Conservation (phyloP, 2,113 vertebrate genomes). For the Leucosticte australis region DNA sequence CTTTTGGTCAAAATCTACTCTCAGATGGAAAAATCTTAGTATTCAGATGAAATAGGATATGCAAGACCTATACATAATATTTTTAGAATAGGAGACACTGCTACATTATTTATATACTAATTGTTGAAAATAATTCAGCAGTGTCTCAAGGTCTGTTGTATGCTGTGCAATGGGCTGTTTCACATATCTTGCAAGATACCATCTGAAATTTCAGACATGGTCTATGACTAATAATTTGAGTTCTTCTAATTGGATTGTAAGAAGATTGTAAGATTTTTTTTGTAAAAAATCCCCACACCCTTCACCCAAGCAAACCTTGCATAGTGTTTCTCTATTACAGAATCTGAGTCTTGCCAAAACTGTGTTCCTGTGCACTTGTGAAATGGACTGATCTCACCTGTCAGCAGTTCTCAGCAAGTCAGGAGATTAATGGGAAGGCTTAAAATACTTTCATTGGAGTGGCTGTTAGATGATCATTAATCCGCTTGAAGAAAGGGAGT, state of each 20-base stretch:
- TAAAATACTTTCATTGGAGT: slow-evolving; percentile 38
- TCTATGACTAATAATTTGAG: neutral
- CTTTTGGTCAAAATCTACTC: neutral
- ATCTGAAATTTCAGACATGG: neutral
- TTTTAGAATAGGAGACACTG: neutral
- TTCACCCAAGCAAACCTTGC: neutral
- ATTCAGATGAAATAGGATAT: neutral
- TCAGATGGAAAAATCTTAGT: neutral
- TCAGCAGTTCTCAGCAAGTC: slow-evolving; percentile 45
- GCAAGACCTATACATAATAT: neutral
- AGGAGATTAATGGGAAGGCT: slow-evolving; percentile 33
- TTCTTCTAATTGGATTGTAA: neutral
- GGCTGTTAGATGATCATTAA: slow-evolving; percentile 21
- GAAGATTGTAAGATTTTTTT: neutral
- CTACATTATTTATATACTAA: neutral
- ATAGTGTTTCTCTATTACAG: neutral
- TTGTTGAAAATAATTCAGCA: neutral
- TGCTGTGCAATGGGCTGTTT: neutral
- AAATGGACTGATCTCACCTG: slow-evolving; percentile 44
- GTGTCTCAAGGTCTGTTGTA: neutral
- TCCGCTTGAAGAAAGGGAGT: slow-evolving; percentile 17
- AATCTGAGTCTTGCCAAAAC: slow-evolving; percentile 16
- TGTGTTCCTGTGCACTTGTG: neutral
- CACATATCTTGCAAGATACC: neutral
- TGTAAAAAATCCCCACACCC: neutral